Base-by-base conservation (phyloP, 2,797 vertebrate genomes). In the Megalops cyprinoides region DNA sequence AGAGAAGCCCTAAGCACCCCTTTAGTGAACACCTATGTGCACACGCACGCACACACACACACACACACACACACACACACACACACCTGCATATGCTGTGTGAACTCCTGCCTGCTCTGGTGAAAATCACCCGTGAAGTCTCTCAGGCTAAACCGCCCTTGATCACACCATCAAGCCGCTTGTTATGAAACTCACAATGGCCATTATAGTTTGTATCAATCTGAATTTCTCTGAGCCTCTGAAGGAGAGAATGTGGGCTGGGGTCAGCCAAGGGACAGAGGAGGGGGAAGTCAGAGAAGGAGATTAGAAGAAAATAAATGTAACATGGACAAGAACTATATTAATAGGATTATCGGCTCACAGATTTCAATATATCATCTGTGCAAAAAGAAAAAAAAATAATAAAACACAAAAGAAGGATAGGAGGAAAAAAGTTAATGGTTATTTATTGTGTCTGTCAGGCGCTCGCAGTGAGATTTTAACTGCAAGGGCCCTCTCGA, bases 301-400 rank as follows among this genome's bases (percentile, higher is more conserved):
- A 95, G 92, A 97, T 97, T 96, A 97, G 88, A 90, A 94, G 87
- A 91, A 95, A 97, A 96, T 96, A 95, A 94, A 95, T 96, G 95
- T 93, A 94, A 94, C 94, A 95, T 81, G 92, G 93, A 95, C 94
- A 96, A 96, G 94, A 91, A 94, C 93, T 94, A 91, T 94, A 96
- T 95, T 96, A 96, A 97, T 95, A 95, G 93, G 94, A 98, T 97
- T 97, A 97, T 87, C 91, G 93, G 94, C 94, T 96, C 95, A 95
- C 92, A 95, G 91, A 92, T 93, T 94, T 93, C 84, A 88, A 94
- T 93, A 93, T 90, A 92, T 93, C 92, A 93, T 91, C 88, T 87
- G 85, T 86, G 87, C 14, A 82, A 90, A 90, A 85, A 88, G 89
- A 91, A 92, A 90, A 89, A 83, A 87, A 89, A 87, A 88, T n/a